These are phyloP conservation scores for Holacanthella duospinosa DNA, from an alignment of 2,888 invertebrate genomes.

Conservation along the genomic window DNA sequence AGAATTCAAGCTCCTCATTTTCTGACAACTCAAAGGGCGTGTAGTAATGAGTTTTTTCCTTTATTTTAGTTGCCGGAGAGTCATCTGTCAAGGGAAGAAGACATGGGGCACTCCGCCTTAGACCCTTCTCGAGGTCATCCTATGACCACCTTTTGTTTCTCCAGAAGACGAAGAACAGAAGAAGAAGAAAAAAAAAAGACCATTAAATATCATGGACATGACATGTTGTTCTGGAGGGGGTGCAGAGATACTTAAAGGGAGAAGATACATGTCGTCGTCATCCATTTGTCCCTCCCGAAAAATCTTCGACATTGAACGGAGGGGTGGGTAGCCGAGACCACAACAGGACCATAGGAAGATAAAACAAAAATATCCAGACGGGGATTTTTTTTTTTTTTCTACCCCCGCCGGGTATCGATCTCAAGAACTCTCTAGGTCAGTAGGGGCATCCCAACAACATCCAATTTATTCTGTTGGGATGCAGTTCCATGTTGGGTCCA, in stretches of 20 bases:
- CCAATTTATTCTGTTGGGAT: conserved; percentile 4
- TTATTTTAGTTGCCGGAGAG: conserved; percentile 3
- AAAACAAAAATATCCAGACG: not conserved
- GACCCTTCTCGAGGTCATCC: conserved; percentile 6
- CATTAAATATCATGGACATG: not conserved
- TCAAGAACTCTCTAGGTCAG: not conserved
- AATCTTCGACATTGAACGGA: not conserved
- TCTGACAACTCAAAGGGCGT: conserved; percentile 6
- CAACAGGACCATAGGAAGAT: not conserved
- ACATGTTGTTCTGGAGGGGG: conserved; percentile 2
- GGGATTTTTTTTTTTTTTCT: not conserved
- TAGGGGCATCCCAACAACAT: conserved; percentile 7
- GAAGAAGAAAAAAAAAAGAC: not conserved
- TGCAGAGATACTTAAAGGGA: not conserved
- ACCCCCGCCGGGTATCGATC: conserved; percentile 9
- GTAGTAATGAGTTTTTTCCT: conserved; percentile 8
- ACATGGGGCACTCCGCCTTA: conserved; percentile 7
- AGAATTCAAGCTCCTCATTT: not conserved
- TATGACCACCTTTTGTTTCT: conserved; percentile 3
- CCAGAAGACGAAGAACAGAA: too few species aligned
- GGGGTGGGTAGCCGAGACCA: not conserved
- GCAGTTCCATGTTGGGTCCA: not conserved
- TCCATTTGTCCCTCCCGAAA: not conserved
- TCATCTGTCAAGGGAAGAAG: conserved; percentile 7
- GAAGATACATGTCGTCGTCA: not conserved